Evolutionary conservation across 2,888 invertebrate species (phyloP), one percentile per base, ranked within the genome.

Genomic region (Acleris holmiana): DNA sequence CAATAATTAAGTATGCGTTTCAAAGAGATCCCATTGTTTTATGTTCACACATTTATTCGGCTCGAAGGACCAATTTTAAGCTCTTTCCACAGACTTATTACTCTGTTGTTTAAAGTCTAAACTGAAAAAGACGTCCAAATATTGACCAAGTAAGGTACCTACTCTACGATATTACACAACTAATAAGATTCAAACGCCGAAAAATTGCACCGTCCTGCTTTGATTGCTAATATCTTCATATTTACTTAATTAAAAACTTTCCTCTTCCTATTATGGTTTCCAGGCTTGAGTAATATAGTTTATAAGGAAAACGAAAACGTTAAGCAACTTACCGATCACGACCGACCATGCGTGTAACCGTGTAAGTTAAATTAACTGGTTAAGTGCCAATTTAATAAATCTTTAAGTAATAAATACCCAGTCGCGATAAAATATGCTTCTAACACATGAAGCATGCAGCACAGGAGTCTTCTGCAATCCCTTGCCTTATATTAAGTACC

Each of bases 171-270:
- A 13, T 35, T 35, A 35, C 35, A 35, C 4, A 35, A 13, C 35
- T 35, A 35, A 35, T 13, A 35, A 35, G 13, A 35, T 35, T 35
- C 35, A 35, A 35, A 35, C 13, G 10, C 35, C 46, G 29, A 35
- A 51, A 57, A 10, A 17, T 44, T 17, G 19, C 46, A 40, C 58
- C 64, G 21, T 64, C 53, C 64, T 59, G 58, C 40, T 23, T 15
- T 23, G 23, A 53, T 63, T 63, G 57, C 63, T 25, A n/a, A n/a
- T n/a, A n/a, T n/a, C n/a, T n/a, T n/a, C n/a, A 63, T 18, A 63
- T 53, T 47, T 53, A 7, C 44, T 44, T 53, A 51, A 57, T 63
- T 51, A 51, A 57, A 57, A 46, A 23, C 18, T 63, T 59, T 63
- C 63, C 63, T 58, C 23, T 46, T 49, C 51, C 46, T 13, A 51